These are phyloP conservation scores for Amblyopsis hoosieri DNA, from an alignment of 2,797 vertebrate species.

Conservation along the genomic window DNA sequence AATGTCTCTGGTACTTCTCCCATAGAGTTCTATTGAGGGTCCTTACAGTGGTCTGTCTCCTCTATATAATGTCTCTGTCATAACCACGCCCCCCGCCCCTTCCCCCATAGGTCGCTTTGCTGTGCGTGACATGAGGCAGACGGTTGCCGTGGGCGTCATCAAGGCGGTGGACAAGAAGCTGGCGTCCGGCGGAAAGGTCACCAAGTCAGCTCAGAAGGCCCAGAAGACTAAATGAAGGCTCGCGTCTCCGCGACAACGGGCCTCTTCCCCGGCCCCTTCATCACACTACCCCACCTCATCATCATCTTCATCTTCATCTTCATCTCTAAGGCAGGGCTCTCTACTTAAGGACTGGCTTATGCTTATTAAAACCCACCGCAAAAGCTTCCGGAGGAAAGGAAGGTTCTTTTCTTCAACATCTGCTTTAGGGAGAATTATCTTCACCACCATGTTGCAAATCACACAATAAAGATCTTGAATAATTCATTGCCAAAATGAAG, in stretches of 20 bases:
- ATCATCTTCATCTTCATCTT: slow-evolving; percentile 57
- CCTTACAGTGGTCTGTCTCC: not conserved
- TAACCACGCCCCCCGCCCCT: not conserved
- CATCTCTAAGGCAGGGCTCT: slow-evolving; percentile 70
- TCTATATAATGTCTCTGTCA: too few species aligned
- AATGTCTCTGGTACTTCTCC: too few species aligned
- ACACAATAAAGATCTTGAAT: slow-evolving; percentile 68
- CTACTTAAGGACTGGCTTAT: slow-evolving; percentile 83
- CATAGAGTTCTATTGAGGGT: too few species aligned
- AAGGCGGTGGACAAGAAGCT: slow-evolving; percentile 76
- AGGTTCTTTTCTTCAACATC: slow-evolving; percentile 25
- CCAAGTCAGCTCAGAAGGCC: slow-evolving; percentile 79
- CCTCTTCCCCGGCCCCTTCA: slow-evolving; percentile 33
- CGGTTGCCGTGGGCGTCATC: slow-evolving; percentile 82
- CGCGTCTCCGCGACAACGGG: slow-evolving; percentile 51
- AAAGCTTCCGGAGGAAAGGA: slow-evolving; percentile 84
- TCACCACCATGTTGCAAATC: slow-evolving; percentile 51
- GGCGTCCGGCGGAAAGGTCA: slow-evolving; percentile 66
- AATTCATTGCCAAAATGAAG: slow-evolving; percentile 31
- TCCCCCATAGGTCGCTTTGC: slow-evolving; percentile 72
- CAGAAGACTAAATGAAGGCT: slow-evolving; percentile 77
- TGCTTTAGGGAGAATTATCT: slow-evolving; percentile 45
- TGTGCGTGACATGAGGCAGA: slow-evolving; percentile 83
- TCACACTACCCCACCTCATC: slow-evolving; percentile 23
- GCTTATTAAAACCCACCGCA: slow-evolving; percentile 82